Percentiles rank a stretch among this genome's conserved stretches.
Evolutionary conservation across 30 jellyfish, hydroid and myxozoan species (phyloP).

Genomic region (Aurelia aurita): DNA sequence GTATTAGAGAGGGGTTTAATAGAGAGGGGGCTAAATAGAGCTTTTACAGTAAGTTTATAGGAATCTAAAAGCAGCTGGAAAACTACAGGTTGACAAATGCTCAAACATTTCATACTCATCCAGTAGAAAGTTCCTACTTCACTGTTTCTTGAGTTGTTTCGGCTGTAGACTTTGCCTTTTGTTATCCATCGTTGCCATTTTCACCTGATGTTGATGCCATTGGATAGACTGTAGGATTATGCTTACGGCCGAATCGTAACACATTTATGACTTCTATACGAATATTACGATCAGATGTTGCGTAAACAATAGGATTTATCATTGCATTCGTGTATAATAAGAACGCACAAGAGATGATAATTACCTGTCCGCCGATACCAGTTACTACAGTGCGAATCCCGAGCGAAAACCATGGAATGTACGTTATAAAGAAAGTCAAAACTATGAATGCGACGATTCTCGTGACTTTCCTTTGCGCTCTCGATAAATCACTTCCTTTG

Average conservation of each 20-base stretch:
- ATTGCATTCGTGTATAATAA: constrained; percentile 43
- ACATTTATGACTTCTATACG: constrained; percentile 24
- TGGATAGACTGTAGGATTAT: no score
- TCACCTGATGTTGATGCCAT: no score
- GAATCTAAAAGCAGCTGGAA: no score
- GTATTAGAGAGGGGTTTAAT: no score
- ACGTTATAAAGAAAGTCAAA: constrained; percentile 50
- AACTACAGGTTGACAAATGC: no score
- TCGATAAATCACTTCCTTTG: constrained; percentile 7
- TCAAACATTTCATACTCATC: no score
- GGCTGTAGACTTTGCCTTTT: no score
- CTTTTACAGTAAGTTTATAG: no score
- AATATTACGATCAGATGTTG: constrained; percentile 46
- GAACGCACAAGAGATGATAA: constrained; percentile 26
- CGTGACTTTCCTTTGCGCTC: constrained; percentile 48
- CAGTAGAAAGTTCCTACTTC: no score
- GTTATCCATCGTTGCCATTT: no score
- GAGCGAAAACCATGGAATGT: constrained; percentile 71
- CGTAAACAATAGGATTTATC: constrained; percentile 60
- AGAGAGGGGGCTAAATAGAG: no score
- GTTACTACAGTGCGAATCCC: constrained; percentile 59
- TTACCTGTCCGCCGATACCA: constrained; percentile 43
- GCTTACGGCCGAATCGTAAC: constrained; percentile 9
- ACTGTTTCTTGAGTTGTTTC: no score
- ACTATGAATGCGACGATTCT: constrained; percentile 50